Percentiles rank a stretch among this genome's conserved stretches.
Evolutionary conservation across 2,888 invertebrate species (phyloP).

Genomic region (Cheilosia variabilis): DNA sequence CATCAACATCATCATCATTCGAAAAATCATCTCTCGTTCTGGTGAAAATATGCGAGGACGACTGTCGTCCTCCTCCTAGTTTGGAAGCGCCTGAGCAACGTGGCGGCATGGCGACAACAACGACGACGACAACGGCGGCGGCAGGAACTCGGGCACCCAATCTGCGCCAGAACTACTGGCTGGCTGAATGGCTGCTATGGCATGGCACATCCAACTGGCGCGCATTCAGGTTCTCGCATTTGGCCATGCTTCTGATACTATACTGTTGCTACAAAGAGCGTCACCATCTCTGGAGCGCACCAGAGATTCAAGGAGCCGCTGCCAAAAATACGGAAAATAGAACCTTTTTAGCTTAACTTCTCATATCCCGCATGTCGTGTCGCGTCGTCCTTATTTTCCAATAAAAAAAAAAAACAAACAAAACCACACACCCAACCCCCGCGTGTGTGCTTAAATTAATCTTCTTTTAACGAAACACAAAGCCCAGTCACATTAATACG

Average conservation of each 20-base stretch:
- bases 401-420: conserved; percentile 1
- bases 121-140: conserved; percentile 58
- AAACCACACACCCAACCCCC: neutral
- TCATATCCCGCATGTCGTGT: conserved; percentile 51
- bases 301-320: conserved; percentile 67
- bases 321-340: conserved; percentile 68
- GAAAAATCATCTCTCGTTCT: conserved; percentile 66
- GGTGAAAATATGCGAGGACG: conserved; percentile 70
- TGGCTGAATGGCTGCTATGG: conserved; percentile 36
- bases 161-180: conserved; percentile 74
- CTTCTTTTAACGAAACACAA: conserved; percentile 27
- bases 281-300: conserved; percentile 55
- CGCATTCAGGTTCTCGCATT: conserved; percentile 66
- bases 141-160: conserved; percentile 74
- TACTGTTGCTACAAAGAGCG: conserved; percentile 50
- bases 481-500: conserved; percentile 52
- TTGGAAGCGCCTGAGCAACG: conserved; percentile 54
- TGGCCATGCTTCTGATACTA: conserved; percentile 48
- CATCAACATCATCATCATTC: conserved; percentile 72
- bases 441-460: conserved; percentile 57
- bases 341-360: conserved; percentile 38
- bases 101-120: conserved; percentile 65
- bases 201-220: conserved; percentile 67
- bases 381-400: conserved; percentile 61
- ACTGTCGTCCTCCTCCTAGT: conserved; percentile 65